Percentiles rank a stretch among this genome's conserved stretches.
Conservation (phyloP, 2,797 vertebrate species). For the Hapalemur alaotrensis region DNA sequence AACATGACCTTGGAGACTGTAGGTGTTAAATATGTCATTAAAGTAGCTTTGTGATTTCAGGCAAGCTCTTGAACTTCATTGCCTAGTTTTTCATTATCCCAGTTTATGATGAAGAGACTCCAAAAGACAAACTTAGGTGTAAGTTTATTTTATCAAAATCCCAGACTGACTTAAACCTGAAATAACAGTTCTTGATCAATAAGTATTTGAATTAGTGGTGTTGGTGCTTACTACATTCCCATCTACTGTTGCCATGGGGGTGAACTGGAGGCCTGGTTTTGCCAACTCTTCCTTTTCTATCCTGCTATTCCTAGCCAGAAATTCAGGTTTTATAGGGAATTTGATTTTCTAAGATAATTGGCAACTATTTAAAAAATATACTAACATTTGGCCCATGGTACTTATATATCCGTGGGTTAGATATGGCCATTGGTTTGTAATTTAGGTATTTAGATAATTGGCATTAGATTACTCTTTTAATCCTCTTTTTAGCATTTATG, state of each 20-base stretch:
- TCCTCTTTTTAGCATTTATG: not conserved
- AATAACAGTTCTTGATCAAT: not conserved
- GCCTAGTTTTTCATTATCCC: not conserved
- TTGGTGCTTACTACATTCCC: not conserved
- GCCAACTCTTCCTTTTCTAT: not conserved
- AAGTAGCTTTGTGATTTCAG: not conserved
- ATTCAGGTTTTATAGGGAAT: conserved; percentile 17
- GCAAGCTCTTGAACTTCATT: not conserved
- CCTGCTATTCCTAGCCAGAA: not conserved
- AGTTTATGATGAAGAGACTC: not conserved
- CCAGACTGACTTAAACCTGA: not conserved
- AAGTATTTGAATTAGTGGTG: not conserved
- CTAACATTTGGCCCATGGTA: not conserved
- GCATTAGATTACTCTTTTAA: not conserved
- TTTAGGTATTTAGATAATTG: not conserved
- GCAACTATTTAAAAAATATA: not conserved
- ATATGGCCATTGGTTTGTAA: not conserved
- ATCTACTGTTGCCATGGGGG: not conserved
- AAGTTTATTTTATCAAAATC: not conserved
- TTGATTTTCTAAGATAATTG: not conserved
- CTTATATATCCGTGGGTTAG: not conserved
- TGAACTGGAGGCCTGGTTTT: not conserved
- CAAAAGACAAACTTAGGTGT: not conserved
- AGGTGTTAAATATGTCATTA: not conserved
- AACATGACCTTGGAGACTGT: not conserved